These are phyloP conservation scores for Toxotes lorentzi DNA, from an alignment of 2,797 vertebrate species.

Conservation along the genomic window DNA sequence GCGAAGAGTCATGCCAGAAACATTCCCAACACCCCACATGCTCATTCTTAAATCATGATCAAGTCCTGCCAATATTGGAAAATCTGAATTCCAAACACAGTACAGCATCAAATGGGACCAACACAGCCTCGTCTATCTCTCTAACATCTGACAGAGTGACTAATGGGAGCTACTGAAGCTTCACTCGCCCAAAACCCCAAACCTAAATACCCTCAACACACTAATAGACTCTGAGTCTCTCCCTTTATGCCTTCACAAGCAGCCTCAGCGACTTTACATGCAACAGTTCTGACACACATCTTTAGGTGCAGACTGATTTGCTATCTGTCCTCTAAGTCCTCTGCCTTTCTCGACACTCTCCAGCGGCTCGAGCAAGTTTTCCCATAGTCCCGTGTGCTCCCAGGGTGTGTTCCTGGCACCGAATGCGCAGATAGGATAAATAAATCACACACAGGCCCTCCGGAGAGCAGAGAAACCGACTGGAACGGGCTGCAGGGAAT, in stretches of 20 bases:
- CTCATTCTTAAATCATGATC: slow-evolving; percentile 80
- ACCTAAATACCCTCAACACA: slow-evolving; percentile 48
- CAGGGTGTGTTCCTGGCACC: slow-evolving; percentile 72
- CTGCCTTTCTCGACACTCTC: slow-evolving; percentile 46
- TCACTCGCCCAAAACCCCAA: slow-evolving; percentile 36
- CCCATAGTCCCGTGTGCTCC: slow-evolving; percentile 59
- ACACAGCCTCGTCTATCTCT: slow-evolving; percentile 38
- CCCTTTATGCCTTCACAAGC: slow-evolving; percentile 25
- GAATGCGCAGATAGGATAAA: slow-evolving; percentile 75
- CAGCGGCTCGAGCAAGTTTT: slow-evolving; percentile 45
- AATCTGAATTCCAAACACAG: slow-evolving; percentile 72
- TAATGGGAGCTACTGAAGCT: slow-evolving; percentile 61
- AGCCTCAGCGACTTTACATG: slow-evolving; percentile 16
- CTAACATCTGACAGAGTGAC: slow-evolving; percentile 70
- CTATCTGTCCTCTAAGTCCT: slow-evolving; percentile 45
- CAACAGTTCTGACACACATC: slow-evolving; percentile 47
- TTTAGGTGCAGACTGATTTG: slow-evolving; percentile 59
- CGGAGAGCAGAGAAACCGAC: slow-evolving; percentile 62
- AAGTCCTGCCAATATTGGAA: slow-evolving; percentile 71
- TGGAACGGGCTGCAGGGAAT: slow-evolving; percentile 63
- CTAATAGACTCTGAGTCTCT: slow-evolving; percentile 2
- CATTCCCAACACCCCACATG: slow-evolving; percentile 69
- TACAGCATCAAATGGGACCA: slow-evolving; percentile 55
- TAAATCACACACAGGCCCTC: slow-evolving; percentile 75
- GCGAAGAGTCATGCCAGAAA: slow-evolving; percentile 51